Conservation (phyloP, 2,113 vertebrate species). For the Macrotus californicus region DNA sequence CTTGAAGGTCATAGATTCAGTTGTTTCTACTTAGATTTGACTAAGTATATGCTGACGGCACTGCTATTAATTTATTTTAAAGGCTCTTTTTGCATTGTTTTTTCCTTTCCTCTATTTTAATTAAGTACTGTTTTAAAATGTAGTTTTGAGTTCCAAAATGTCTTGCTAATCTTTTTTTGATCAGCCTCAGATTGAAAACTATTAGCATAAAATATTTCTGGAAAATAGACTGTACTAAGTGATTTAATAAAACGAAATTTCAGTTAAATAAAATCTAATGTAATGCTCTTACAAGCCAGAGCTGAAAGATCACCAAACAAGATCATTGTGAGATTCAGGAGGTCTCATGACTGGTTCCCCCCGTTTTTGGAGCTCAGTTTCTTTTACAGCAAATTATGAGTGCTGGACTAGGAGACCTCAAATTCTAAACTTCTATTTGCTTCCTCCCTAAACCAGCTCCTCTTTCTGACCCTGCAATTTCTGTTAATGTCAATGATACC, state of each 20-base stretch:
- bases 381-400: neutral
- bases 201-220: neutral
- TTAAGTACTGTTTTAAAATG: neutral
- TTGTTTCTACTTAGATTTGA: neutral
- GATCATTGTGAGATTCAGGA: neutral
- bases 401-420: neutral
- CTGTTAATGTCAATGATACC: neutral
- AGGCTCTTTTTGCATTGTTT: neutral
- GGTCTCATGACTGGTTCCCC: neutral
- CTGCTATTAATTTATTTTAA: conserved; percentile 6
- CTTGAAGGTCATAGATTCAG: neutral
- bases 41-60: neutral
- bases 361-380: neutral
- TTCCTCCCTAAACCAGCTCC: neutral
- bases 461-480: neutral
- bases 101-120: conserved; percentile 2
- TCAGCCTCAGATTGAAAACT: neutral
- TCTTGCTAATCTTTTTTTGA: neutral
- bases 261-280: neutral
- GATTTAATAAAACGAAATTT: neutral
- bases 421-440: neutral
- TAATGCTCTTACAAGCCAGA: neutral
- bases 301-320: neutral
- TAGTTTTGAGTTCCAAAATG: conserved; percentile 7
- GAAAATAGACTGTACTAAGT: neutral